Evolutionary conservation across 2,797 vertebrate species (phyloP), one percentile per base, ranked within the genome.

Genomic region (Gymnodraco acuticeps): DNA sequence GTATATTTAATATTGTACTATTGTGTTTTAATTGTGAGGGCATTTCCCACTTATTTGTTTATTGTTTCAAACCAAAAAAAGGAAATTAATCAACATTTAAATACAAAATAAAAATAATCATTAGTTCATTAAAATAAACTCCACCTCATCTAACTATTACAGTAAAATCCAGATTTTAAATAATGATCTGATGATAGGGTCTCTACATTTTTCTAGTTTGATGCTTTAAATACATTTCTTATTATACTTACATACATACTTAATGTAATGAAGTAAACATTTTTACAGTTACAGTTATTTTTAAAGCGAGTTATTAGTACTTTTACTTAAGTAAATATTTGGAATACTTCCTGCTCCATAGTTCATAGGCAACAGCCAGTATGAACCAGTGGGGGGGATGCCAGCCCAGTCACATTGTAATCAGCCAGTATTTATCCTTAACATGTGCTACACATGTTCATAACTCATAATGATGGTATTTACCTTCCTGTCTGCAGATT

Each of bases 401-500:
- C 31, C 54, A 38, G 38, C 31, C 17, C 19, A 45, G 45, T 46
- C 42, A 27, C 14, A 4, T 61, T 27, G 46, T 38, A 7, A 38
- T 38, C 33, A 38, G 33, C 33, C 33, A 38, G 33, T 38, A 38
- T 38, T 0, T 38, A 38, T 38, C 33, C 6, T 38, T 38, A 17
- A 16, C 27, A 13, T 46, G 38, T 17, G 23, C 17, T 27, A 6
- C 23, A 23, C n/a, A 1, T 3, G 3, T 38, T n/a, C 41, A 19
- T 5, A 38, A 52, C n/a, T 46, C 23, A 5, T n/a, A 27, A 4
- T 47, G 45, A 33, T 46, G 47, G 27, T 6, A 1, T 10, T 15
- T 31, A n/a, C 10, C 8, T 45, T 55, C 5, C 17, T 64, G 16
- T 65, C 2, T 83, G 4, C 87, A 97, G 96, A 87, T 97, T 65